phyloP scores from a whole-genome alignment of 2,113 vertebrate species.

The Typhlomys cinereus region DNA sequence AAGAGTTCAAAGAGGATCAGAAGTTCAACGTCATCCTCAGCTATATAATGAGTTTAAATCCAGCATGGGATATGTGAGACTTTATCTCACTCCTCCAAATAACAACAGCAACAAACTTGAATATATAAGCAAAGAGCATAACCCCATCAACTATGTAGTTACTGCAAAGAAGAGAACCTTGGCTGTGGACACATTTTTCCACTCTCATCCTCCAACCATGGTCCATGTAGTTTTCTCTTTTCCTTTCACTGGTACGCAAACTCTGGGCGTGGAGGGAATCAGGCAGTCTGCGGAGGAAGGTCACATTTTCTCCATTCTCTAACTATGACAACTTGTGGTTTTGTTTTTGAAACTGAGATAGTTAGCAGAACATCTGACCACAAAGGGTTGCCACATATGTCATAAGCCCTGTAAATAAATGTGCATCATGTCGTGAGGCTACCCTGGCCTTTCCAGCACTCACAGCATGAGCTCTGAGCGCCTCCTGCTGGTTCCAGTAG shows the following conservation, averaged over 20 bases:
- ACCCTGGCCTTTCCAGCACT: not conserved
- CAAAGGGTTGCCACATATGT: not conserved
- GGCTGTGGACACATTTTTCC: not conserved
- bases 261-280: not conserved
- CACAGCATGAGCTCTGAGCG: not conserved
- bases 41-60: too few species aligned
- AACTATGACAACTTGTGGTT: not conserved
- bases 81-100: too few species aligned
- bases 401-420: not conserved
- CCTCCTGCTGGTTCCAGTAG: not conserved
- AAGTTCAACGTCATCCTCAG: too few species aligned
- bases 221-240: not conserved
- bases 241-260: not conserved
- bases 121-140: too few species aligned
- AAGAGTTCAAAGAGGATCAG: too few species aligned
- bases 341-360: constrained; percentile 5
- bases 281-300: not conserved
- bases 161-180: not conserved
- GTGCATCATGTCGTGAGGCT: not conserved
- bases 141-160: not conserved
- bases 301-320: not conserved
- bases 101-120: too few species aligned
- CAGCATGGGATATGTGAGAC: too few species aligned
- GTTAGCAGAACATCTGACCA: not conserved
- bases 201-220: not conserved